Percentiles rank a stretch among this genome's conserved stretches.
Evolutionary conservation across 2,797 vertebrate genomes (phyloP).

Genomic region (Chaetodon trifasciatus): DNA sequence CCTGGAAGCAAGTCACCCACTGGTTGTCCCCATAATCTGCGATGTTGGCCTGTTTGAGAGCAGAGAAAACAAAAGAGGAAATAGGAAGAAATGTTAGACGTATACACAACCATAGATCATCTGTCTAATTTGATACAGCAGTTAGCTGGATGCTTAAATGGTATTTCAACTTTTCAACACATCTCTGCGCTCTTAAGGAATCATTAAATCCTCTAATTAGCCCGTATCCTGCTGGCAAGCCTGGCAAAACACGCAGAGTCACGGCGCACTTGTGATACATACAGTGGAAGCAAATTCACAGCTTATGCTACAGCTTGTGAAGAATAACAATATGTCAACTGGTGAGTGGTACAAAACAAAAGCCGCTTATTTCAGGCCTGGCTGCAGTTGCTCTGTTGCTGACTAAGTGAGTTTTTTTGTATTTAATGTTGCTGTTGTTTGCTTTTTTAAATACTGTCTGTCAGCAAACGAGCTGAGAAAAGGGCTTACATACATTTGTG

Average conservation of each 20-base stretch:
- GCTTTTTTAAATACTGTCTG: slow-evolving; percentile 37
- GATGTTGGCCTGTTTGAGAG: slow-evolving; percentile 89
- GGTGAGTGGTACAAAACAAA: slow-evolving; percentile 63
- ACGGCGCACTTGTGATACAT: slow-evolving; percentile 24
- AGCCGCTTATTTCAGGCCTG: slow-evolving; percentile 66
- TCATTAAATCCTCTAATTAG: slow-evolving; percentile 24
- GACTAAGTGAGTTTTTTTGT: slow-evolving; percentile 58
- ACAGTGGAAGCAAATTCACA: slow-evolving; percentile 62
- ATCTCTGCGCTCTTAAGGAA: slow-evolving; percentile 6
- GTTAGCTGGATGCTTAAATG: background rate
- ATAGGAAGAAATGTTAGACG: background rate
- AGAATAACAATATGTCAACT: slow-evolving; percentile 57
- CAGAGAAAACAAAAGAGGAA: slow-evolving; percentile 14
- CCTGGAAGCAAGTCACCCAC: slow-evolving; percentile 99
- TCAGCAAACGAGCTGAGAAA: slow-evolving; percentile 35
- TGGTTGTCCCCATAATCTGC: slow-evolving; percentile 95
- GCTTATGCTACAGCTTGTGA: slow-evolving; percentile 62
- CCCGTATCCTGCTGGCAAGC: slow-evolving; percentile 36
- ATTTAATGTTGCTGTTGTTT: slow-evolving; percentile 43
- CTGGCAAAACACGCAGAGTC: slow-evolving; percentile 29
- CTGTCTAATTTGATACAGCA: background rate
- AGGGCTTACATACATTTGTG: background rate
- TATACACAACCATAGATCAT: background rate
- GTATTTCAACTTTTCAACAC: background rate
- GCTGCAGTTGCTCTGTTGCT: slow-evolving; percentile 39